phyloP scores from a whole-genome alignment of 2,888 invertebrate species.

The Sepioteuthis lessoniana region DNA sequence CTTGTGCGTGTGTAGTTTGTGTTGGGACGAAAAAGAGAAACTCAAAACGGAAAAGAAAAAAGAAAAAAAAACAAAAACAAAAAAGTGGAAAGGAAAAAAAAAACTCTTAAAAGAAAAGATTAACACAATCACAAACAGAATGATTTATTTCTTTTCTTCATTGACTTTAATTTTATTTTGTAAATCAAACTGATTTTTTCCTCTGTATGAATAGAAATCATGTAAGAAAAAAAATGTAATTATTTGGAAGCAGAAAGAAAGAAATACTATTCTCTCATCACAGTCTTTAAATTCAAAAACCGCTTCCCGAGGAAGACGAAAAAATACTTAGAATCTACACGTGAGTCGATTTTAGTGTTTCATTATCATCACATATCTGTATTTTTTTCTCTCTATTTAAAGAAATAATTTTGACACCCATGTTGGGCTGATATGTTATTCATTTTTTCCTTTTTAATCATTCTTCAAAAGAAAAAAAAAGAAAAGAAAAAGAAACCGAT shows the following conservation, averaged over 20 bases:
- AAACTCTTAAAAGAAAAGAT: not conserved
- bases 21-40: not conserved
- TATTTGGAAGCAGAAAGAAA: not conserved
- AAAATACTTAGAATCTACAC: not conserved
- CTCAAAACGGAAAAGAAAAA: not conserved
- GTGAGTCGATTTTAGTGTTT: conserved; percentile 10
- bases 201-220: not conserved
- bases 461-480: not conserved
- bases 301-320: not conserved
- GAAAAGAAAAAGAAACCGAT: not conserved
- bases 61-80: not conserved
- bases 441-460: conserved; percentile 12
- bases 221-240: not conserved
- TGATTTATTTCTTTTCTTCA: too few species aligned
- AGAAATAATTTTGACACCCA: conserved; percentile 33
- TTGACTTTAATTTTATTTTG: too few species aligned
- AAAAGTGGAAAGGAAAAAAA: not conserved
- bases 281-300: not conserved
- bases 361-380: conserved; percentile 33
- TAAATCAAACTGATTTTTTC: not conserved
- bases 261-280: conserved; percentile 15
- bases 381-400: conserved; percentile 25
- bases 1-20: conserved; percentile 33
- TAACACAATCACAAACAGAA: not conserved
- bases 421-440: not conserved